Conservation (phyloP, 2,797 vertebrate genomes). For the Crenuchus spilurus region DNA sequence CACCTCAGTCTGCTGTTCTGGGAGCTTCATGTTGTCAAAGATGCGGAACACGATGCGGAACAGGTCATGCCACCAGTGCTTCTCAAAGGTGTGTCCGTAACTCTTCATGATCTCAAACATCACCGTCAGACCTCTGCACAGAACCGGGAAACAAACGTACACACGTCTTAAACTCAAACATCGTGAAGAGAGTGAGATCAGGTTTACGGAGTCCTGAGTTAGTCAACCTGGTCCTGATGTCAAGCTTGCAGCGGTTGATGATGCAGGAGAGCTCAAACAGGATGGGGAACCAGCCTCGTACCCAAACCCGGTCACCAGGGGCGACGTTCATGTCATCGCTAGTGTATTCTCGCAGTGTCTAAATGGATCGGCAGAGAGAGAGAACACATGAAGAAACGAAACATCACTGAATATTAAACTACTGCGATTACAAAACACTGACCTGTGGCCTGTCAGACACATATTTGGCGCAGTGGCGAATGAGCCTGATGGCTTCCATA, state of each 20-base stretch:
- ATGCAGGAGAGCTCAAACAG: conserved; percentile 96
- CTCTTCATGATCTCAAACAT: conserved; percentile 99
- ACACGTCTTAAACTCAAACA: neutral
- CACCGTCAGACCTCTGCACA: conserved; percentile 88
- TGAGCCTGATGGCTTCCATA: conserved; percentile 95
- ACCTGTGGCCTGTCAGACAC: conserved; percentile 93
- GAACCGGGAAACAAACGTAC: neutral
- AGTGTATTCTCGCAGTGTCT: conserved; percentile 94
- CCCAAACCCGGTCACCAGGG: conserved; percentile 93
- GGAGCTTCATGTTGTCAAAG: conserved; percentile 98
- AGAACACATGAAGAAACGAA: too few species aligned
- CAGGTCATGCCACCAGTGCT: conserved; percentile 98
- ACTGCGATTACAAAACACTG: neutral
- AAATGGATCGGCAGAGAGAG: neutral
- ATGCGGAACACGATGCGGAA: conserved; percentile 96
- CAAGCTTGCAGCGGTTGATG: conserved; percentile 95
- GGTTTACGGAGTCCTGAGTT: neutral
- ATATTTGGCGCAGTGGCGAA: conserved; percentile 92
- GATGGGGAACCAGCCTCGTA: conserved; percentile 96
- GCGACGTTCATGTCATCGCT: conserved; percentile 98
- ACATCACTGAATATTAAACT: neutral
- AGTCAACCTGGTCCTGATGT: conserved; percentile 90
- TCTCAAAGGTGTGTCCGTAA: conserved; percentile 93
- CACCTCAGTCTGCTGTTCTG: conserved; percentile 96
- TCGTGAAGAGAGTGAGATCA: neutral